These are phyloP conservation scores for Atta colombica DNA, from an alignment of 1,140 invertebrate species.

Conservation along the genomic window DNA sequence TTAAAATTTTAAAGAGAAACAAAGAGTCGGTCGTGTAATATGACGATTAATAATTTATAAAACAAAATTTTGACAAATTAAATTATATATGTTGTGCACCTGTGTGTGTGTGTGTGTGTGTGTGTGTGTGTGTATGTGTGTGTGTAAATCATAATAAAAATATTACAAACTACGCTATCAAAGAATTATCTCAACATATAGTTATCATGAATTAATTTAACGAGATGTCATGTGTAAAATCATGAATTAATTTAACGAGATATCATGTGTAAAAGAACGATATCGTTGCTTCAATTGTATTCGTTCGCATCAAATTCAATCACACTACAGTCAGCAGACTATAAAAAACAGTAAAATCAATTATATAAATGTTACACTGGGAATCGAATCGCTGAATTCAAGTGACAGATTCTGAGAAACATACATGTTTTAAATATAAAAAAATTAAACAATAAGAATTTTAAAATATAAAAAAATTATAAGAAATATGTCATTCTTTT, in stretches of 20 bases:
- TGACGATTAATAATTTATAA: not conserved
- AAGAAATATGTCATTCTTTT: constrained; percentile 1
- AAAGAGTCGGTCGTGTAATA: not conserved
- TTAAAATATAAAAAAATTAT: not conserved
- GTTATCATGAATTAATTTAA: not conserved
- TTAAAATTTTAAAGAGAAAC: not conserved
- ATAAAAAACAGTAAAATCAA: not conserved
- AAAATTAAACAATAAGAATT: no score
- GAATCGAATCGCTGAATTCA: not conserved
- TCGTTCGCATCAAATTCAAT: not conserved
- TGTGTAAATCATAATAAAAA: not conserved
- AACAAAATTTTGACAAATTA: not conserved
- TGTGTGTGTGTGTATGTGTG: no score
- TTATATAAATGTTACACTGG: not conserved
- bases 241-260: not conserved
- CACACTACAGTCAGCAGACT: not conserved
- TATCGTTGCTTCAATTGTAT: not conserved
- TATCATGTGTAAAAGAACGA: not conserved
- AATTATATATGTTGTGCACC: no score
- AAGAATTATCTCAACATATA: not conserved
- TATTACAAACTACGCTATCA: not conserved
- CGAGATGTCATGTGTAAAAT: not conserved
- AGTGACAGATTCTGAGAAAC: not conserved
- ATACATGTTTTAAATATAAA: not conserved
- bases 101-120: not conserved